Base-by-base conservation (phyloP, 2,113 vertebrate species). In the Micronycteris hirsuta region DNA sequence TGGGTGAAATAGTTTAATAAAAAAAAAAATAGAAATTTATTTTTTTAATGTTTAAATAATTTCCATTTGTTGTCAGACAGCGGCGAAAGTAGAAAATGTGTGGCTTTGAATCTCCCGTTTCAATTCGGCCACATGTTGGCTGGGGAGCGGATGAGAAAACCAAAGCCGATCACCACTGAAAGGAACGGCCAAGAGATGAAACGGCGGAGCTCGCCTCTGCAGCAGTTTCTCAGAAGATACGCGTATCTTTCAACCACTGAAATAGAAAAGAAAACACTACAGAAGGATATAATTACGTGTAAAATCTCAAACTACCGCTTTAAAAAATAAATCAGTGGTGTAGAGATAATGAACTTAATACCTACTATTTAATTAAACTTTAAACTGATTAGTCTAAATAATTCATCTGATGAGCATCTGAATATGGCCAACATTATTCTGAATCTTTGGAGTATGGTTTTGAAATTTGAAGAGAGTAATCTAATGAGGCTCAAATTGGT, bases 291-390 rank as follows among this genome's bases (percentile, higher is more conserved):
- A 87, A 87, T 92, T 52, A 67, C 24, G 41, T 54, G 19, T 89
- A 94, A 67, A 92, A 87, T 77, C 86, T 76, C 85, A 95, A 87
- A 43, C 24, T 38, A 73, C 41, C 76, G 33, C 82, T 77, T 88
- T 28, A 85, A 87, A 94, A 95, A 89, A 78, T 74, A 89, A 94
- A 93, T 93, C n/a, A 70, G 36, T 74, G 41, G 73, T 92, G 54
- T 56, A 58, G 33, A 20, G 67, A 92, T 97, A 97, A 97, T 95
- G 85, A 97, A 93, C 71, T 96, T 96, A 95, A 93, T 94, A 89
- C 20, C 47, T 96, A 93, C 88, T 94, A 78, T 94, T 97, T 97
- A 97, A 97, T 97, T 96, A 96, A 96, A 94, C 15, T 74, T 92
- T 73, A 90, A 91, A 56, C 56, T 96, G 92, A 95, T 96, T 97